Base-by-base conservation (phyloP, 2,888 invertebrate genomes). In the Nesidiocoris tenuis region DNA sequence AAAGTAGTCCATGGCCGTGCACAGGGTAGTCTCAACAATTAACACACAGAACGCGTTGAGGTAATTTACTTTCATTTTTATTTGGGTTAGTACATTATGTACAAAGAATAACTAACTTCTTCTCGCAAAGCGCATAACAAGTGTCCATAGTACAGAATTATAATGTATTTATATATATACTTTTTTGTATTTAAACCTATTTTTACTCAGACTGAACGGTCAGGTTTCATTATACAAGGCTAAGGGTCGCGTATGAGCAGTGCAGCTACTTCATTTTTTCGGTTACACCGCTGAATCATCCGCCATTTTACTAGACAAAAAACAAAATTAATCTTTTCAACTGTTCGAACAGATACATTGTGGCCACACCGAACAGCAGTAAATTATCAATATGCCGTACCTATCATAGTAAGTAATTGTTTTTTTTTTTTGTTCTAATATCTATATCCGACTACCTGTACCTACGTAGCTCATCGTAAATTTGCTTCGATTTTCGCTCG, bases 11-110 rank as follows among this genome's bases (percentile, higher is more conserved):
- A n/a, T n/a, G n/a, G n/a, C n/a, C n/a, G n/a, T n/a, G n/a, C n/a
- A n/a, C n/a, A n/a, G n/a, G n/a, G n/a, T n/a, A n/a, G n/a, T n/a
- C n/a, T n/a, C n/a, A n/a, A n/a, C n/a, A n/a, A n/a, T n/a, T n/a
- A n/a, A n/a, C n/a, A n/a, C n/a, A n/a, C n/a, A n/a, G n/a, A 93
- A n/a, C 19, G 55, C 16, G 23, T 76, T 23, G 19, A 59, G n/a
- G 23, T 63, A 76, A 25, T 64, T 64, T 61, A 25, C 65, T 59
- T 76, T 75, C 39, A 66, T 74, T 78, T 79, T 79, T 78, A 76
- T 78, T 77, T 61, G 76, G 77, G 79, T 80, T 80, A 80, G 80
- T 80, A 79, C 78, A 75, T 67, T 75, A 80, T 80, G 76, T 80
- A 80, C 80, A 80, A 79, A 80, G 79, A 79, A 76, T 79, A 75